Conservation (phyloP, 2,888 invertebrate genomes). For the Polyploca ridens region DNA sequence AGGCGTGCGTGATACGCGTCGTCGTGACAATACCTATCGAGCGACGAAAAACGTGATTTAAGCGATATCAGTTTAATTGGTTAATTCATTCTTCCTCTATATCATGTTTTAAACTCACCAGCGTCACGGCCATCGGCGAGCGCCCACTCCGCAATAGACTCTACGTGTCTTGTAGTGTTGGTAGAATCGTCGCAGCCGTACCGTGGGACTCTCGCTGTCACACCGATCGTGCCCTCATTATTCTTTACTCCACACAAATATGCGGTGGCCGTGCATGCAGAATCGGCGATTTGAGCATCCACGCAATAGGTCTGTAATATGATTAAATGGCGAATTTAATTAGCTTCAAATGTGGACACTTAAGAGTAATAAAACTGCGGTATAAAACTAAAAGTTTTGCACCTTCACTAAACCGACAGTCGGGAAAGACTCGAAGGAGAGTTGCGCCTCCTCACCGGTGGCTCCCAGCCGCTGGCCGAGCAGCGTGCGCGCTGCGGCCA, state of each 20-base stretch:
- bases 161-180: slow-evolving; percentile 77
- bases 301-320: slow-evolving; percentile 81
- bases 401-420: slow-evolving; percentile 87
- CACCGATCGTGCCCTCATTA: slow-evolving; percentile 87
- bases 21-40: slow-evolving; percentile 88
- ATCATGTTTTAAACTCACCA: slow-evolving; percentile 37
- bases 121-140: slow-evolving; percentile 74
- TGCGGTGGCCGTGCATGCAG: slow-evolving; percentile 89
- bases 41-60: background rate
- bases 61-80: background rate
- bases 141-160: slow-evolving; percentile 88
- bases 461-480: slow-evolving; percentile 83
- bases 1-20: slow-evolving; percentile 91
- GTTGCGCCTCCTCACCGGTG: slow-evolving; percentile 84
- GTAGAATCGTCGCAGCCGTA: slow-evolving; percentile 84
- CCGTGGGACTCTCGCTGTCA: slow-evolving; percentile 85
- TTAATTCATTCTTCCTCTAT: background rate
- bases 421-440: slow-evolving; percentile 87
- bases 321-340: no score
- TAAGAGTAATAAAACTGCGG: no score
- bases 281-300: slow-evolving; percentile 88
- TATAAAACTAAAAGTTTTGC: background rate
- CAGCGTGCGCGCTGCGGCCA: slow-evolving; percentile 87
- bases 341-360: no score
- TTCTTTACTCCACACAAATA: slow-evolving; percentile 88